Evolutionary conservation across 1,140 invertebrate species (phyloP).

Genomic region (Eupristina koningsbergeri): DNA sequence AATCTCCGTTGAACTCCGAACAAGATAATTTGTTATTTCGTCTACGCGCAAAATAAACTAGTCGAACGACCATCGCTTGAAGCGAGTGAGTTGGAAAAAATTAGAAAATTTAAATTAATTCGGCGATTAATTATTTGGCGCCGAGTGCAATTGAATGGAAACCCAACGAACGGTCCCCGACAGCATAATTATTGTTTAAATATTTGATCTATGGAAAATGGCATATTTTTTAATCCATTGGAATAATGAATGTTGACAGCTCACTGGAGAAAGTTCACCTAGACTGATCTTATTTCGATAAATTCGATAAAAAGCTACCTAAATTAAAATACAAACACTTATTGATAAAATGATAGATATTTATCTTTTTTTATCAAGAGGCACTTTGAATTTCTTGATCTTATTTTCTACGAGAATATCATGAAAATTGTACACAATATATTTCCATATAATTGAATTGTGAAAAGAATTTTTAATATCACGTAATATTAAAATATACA

Average conservation of each 20-base stretch:
- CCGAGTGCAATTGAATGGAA: too few relatives aligned
- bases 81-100: too few relatives aligned
- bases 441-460: background rate
- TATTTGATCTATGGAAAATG: too few relatives aligned
- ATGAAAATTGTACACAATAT: background rate
- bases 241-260: background rate
- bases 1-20: constrained; percentile 10
- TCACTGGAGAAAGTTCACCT: background rate
- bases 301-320: background rate
- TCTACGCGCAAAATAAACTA: background rate
- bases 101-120: too few relatives aligned
- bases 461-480: background rate
- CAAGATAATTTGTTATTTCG: constrained; percentile 14
- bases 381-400: background rate
- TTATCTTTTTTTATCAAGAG: background rate
- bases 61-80: background rate
- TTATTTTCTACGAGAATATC: background rate
- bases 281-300: background rate
- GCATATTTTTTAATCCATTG: too few relatives aligned
- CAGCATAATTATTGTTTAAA: too few relatives aligned
- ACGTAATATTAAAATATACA: too few relatives aligned
- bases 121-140: too few relatives aligned
- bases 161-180: too few relatives aligned
- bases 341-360: background rate
- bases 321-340: background rate